Base-by-base conservation (phyloP, 2,113 vertebrate genomes). In the Corythoichthys intestinalis region DNA sequence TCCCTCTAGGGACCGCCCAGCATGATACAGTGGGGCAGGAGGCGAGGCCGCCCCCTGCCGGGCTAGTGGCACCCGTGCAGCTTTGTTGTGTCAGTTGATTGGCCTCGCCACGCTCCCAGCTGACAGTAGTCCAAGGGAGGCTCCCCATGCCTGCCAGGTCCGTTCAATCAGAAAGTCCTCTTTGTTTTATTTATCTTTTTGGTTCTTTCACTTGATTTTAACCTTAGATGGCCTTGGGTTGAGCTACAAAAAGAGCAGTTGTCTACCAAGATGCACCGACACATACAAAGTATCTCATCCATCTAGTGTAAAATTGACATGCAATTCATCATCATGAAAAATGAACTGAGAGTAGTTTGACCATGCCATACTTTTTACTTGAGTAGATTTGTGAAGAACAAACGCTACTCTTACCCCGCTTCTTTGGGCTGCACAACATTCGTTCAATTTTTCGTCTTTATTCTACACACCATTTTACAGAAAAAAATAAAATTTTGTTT, bases 61-160 rank as follows among this genome's bases (percentile, higher is more conserved):
- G 90, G 85, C 76, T 84, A 91, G 67, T 81, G 88, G 90, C 90
- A 83, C 85, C 81, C 85, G 60, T 44, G 68, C 68, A 73, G 78
- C 83, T 77, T 83, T 82, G 65, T 86, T 74, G 34, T 87, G 88
- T 87, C 90, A 81, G 87, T 94, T 58, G 94, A 94, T 93, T 88
- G 91, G 88, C 69, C 69, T 73, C 72, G 70, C 80, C 74, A 71
- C 75, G 79, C 89, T 85, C 75, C 57, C 82, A 82, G 86, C 88
- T 93, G 94, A 94, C 94, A 90, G 73, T 57, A 83, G 89, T 90
- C 91, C 83, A 67, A 73, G 89, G 90, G 93, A 93, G 92, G 89
- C 85, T 82, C 85, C 80, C 70, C 71, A 72, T 59, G 80, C 81
- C 91, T 95, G 94, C 94, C 94, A 94, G 81, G 84, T 94, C 91